Conservation (phyloP, 2,888 invertebrate genomes). For the Chalcosyrphus nemorum region DNA sequence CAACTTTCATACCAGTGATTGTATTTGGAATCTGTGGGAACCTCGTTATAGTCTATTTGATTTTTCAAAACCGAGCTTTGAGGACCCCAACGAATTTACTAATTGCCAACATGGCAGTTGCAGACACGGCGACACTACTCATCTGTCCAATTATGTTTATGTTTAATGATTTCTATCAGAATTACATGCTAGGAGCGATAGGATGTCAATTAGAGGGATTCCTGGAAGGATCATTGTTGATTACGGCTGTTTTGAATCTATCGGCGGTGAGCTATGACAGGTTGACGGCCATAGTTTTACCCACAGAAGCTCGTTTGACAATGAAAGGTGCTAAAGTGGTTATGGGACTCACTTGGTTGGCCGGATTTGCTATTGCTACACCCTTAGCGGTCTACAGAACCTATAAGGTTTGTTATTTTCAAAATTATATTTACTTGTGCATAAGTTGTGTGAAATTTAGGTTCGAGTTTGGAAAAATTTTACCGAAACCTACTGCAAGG, state of each 20-base stretch:
- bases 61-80: constrained; percentile 85
- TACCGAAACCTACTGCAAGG: constrained; percentile 89
- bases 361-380: constrained; percentile 85
- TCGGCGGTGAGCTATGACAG: constrained; percentile 92
- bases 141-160: constrained; percentile 90
- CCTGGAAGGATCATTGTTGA: constrained; percentile 87
- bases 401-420: constrained; percentile 83
- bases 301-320: constrained; percentile 87
- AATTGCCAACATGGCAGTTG: constrained; percentile 89
- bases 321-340: constrained; percentile 86
- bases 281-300: constrained; percentile 90
- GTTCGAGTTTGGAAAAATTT: constrained; percentile 90
- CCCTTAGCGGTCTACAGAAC: constrained; percentile 86
- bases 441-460: constrained; percentile 78
- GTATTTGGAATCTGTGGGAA: constrained; percentile 87
- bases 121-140: constrained; percentile 86
- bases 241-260: constrained; percentile 90
- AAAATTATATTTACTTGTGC: not conserved
- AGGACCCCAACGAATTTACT: constrained; percentile 88
- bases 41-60: constrained; percentile 85
- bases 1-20: constrained; percentile 85
- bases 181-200: constrained; percentile 87
- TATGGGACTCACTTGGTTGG: constrained; percentile 87
- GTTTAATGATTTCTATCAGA: constrained; percentile 89
- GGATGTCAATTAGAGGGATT: constrained; percentile 91